Conservation (phyloP, 2,888 invertebrate genomes). For the Tinea pellionella region DNA sequence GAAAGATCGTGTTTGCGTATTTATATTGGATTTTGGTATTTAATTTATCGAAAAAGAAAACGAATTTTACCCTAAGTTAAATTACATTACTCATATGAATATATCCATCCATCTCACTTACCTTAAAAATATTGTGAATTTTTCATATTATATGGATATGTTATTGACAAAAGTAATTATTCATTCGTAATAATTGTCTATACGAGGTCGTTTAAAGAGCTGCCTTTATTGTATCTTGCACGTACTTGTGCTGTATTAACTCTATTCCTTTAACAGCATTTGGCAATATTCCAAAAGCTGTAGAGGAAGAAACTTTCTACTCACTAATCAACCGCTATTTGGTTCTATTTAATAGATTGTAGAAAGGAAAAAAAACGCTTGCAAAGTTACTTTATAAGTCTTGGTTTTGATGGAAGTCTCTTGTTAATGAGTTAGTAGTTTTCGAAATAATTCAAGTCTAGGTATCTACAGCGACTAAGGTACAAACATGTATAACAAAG, state of each 20-base stretch:
- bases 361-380: neutral
- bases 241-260: conserved; percentile 30
- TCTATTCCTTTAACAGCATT: conserved; percentile 24
- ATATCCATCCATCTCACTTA: too few species aligned
- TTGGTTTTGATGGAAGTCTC: too few species aligned
- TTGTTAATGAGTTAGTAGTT: too few species aligned
- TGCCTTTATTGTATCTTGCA: conserved; percentile 26
- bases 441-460: too few species aligned
- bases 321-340: conserved; percentile 35
- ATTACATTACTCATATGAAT: too few species aligned
- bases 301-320: conserved; percentile 34
- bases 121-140: too few species aligned
- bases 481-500: too few species aligned
- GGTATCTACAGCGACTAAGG: too few species aligned
- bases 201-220: neutral
- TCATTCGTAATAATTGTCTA: neutral
- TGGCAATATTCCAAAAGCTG: conserved; percentile 31
- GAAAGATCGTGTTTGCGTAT: neutral
- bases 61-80: neutral
- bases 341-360: neutral
- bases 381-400: neutral
- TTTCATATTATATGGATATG: neutral
- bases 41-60: neutral
- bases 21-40: neutral
- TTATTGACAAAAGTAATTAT: neutral